phyloP scores from a whole-genome alignment of 2,797 vertebrate species.

The Spinibarbus caldwelli region DNA sequence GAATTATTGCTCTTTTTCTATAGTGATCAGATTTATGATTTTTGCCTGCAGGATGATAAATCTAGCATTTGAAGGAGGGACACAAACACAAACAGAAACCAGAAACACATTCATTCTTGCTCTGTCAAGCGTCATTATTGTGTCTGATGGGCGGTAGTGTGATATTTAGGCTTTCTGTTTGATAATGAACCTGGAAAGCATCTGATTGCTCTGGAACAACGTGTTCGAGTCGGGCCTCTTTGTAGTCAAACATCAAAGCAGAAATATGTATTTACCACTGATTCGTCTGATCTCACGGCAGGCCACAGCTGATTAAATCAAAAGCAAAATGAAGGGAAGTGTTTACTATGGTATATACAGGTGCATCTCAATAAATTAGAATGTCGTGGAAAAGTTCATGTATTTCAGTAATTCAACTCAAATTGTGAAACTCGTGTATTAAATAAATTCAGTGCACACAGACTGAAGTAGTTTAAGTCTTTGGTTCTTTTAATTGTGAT shows the following conservation, averaged over 20 bases:
- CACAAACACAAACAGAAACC: neutral
- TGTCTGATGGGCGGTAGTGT: neutral
- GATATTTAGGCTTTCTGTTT: conserved; percentile 44
- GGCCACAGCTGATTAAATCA: conserved; percentile 43
- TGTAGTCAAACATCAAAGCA: conserved; percentile 57
- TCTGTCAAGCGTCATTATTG: neutral
- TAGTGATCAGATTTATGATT: neutral
- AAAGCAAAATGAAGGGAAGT: conserved; percentile 43
- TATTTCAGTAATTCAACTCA: too few species aligned
- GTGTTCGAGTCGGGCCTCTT: conserved; percentile 33
- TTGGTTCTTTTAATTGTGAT: too few species aligned
- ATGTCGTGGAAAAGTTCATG: too few species aligned
- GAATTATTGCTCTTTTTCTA: neutral
- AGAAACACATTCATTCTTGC: neutral
- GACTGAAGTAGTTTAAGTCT: too few species aligned
- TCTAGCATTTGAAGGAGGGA: neutral
- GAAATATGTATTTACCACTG: conserved; percentile 52
- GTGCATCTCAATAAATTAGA: too few species aligned
- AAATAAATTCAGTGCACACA: too few species aligned
- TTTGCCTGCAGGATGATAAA: neutral
- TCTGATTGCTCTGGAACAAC: conserved; percentile 36
- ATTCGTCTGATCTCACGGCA: conserved; percentile 44
- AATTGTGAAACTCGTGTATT: too few species aligned
- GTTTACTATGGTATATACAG: conserved; percentile 21
- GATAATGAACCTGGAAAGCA: conserved; percentile 37